These are phyloP conservation scores for Microplitis demolitor DNA, from an alignment of 1,140 invertebrate genomes.

Conservation along the genomic window DNA sequence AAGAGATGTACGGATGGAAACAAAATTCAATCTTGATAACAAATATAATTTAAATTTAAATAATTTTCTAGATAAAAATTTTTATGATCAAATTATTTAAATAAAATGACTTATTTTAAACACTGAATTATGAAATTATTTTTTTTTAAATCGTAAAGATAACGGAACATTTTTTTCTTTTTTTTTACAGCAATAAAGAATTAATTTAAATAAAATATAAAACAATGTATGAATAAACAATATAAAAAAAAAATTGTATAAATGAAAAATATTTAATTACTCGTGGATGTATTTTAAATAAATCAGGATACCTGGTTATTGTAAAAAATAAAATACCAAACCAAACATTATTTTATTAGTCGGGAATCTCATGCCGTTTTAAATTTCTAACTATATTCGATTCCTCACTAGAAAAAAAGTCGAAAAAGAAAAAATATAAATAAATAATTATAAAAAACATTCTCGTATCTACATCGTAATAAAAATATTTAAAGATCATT, in stretches of 20 bases:
- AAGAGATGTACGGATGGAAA: too few species aligned
- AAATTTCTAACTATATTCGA: conserved; percentile 31
- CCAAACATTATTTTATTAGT: conserved; percentile 60
- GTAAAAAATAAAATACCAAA: conserved; percentile 47
- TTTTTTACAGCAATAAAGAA: too few species aligned
- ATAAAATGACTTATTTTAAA: too few species aligned
- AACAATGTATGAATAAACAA: background rate
- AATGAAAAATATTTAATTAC: background rate
- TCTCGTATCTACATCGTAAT: background rate
- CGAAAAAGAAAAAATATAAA: conserved; percentile 1
- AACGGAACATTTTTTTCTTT: too few species aligned
- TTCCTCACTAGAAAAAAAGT: background rate
- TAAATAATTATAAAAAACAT: background rate
- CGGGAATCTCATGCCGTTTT: conserved; percentile 54
- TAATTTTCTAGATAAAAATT: too few species aligned
- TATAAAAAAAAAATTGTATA: background rate
- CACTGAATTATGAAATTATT: too few species aligned
- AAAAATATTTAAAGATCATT: background rate
- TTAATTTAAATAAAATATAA: background rate
- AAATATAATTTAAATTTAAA: too few species aligned
- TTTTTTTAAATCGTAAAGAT: too few species aligned
- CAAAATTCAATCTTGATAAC: too few species aligned
- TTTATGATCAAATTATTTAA: too few species aligned
- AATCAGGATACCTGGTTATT: conserved; percentile 42
- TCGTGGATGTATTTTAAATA: background rate